A percentile compares a stretch with the other conserved stretches of the same genome.
phyloP scores from a whole-genome alignment of 2,113 vertebrate species.

The Argyrosomus japonicus region DNA sequence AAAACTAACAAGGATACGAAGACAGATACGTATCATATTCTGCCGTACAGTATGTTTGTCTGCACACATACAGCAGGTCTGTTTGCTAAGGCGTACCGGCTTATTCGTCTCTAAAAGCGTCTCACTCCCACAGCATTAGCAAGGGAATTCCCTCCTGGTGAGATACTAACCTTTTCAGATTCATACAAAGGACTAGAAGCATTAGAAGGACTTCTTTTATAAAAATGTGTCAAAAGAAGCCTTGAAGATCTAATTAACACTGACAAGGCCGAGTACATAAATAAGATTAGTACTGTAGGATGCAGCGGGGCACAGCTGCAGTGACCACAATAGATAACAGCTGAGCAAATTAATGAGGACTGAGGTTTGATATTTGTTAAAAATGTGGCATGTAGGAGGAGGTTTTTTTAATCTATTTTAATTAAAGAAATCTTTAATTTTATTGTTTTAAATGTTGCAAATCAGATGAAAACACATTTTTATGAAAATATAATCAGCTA shows the following conservation, averaged over 20 bases:
- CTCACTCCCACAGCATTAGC: neutral
- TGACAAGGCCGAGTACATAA: slow-evolving; percentile 33
- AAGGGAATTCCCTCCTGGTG: slow-evolving; percentile 8
- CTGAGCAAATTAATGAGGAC: neutral
- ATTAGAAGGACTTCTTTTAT: slow-evolving; percentile 10
- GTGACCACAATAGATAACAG: slow-evolving; percentile 1
- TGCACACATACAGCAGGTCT: neutral
- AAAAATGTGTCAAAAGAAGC: slow-evolving; percentile 40
- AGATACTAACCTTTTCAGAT: slow-evolving; percentile 28
- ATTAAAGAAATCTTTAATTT: neutral
- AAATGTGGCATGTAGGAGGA: neutral
- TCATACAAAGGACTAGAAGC: neutral
- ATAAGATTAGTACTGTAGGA: slow-evolving; percentile 28
- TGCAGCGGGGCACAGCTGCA: slow-evolving; percentile 18
- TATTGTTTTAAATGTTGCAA: neutral
- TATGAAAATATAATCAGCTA: neutral
- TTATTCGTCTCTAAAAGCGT: slow-evolving; percentile 16
- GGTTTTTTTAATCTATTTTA: neutral
- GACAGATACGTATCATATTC: neutral
- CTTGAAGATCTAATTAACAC: slow-evolving; percentile 43
- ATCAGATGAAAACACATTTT: neutral
- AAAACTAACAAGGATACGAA: slow-evolving; percentile 3
- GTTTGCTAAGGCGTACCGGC: neutral
- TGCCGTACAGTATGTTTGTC: neutral
- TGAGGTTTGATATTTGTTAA: neutral